A percentile compares a stretch with the other conserved stretches of the same genome.
Evolutionary conservation across 1,140 invertebrate genomes (phyloP).

Genomic region (Steinernema feltiae): DNA sequence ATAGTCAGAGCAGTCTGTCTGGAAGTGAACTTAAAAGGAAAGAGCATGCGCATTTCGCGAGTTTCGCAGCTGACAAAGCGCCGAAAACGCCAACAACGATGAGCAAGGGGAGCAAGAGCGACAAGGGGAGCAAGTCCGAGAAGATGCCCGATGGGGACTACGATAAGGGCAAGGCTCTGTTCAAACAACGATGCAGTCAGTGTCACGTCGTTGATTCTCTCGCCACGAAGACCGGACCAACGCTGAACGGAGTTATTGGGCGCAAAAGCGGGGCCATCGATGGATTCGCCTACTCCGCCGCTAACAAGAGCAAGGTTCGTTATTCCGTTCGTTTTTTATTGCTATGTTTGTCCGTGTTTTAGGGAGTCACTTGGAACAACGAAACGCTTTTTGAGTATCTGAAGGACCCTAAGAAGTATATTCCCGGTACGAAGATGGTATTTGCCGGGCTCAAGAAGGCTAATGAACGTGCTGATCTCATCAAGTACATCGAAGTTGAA

Average conservation of each 20-base stretch:
- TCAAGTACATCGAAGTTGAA: conserved; percentile 42
- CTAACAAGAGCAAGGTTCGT: conserved; percentile 82
- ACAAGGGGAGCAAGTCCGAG: neutral
- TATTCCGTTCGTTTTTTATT: neutral
- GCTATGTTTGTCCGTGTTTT: neutral
- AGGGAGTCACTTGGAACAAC: conserved; percentile 68
- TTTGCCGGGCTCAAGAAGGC: conserved; percentile 42
- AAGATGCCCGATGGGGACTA: conserved; percentile 67
- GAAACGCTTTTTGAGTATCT: conserved; percentile 90
- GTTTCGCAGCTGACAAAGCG: too few relatives aligned
- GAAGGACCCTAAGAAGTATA: conserved; percentile 95
- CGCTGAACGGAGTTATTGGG: conserved; percentile 82
- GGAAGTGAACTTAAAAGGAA: neutral
- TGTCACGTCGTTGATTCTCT: conserved; percentile 80
- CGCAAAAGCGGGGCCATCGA: conserved; percentile 90
- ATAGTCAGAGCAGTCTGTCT: neutral
- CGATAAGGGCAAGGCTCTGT: conserved; percentile 93
- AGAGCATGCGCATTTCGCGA: too few relatives aligned
- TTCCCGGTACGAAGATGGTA: conserved; percentile 93
- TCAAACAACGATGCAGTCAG: conserved; percentile 87
- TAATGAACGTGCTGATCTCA: conserved; percentile 40
- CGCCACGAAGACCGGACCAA: conserved; percentile 83
- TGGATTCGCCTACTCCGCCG: conserved; percentile 87
- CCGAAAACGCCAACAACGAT: neutral
- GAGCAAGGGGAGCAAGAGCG: conserved; percentile 14